Evolutionary conservation across 2,888 invertebrate species (phyloP).

Genomic region (Theretra japonica): DNA sequence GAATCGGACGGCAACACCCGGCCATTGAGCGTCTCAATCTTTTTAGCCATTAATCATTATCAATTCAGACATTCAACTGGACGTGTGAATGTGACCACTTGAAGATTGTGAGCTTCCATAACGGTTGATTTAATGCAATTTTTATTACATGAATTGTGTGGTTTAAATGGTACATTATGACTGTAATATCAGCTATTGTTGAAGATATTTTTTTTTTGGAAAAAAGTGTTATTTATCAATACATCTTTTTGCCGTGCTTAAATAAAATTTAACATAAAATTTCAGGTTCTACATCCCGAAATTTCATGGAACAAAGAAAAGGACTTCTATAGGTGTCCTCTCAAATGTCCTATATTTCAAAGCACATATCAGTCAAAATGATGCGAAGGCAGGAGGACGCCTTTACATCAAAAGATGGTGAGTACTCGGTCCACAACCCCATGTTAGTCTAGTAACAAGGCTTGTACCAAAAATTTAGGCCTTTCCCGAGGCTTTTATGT

Average conservation of each 20-base stretch:
- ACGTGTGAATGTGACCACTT: conserved; percentile 11
- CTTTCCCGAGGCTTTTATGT: conserved; percentile 17
- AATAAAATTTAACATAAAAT: too few relatives aligned
- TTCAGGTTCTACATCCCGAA: too few relatives aligned
- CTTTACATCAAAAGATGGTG: conserved; percentile 18
- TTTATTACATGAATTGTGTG: neutral
- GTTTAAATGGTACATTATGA: too few relatives aligned
- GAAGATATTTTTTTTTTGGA: too few relatives aligned
- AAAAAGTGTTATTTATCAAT: too few relatives aligned
- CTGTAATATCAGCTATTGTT: too few relatives aligned
- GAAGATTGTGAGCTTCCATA: neutral
- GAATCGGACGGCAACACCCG: neutral
- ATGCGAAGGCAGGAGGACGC: neutral
- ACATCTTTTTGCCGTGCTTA: too few relatives aligned
- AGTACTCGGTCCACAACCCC: conserved; percentile 3
- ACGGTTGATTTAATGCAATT: neutral
- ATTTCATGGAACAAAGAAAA: too few relatives aligned
- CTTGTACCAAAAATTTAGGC: conserved; percentile 15
- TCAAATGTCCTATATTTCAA: neutral
- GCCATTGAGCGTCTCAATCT: conserved; percentile 27
- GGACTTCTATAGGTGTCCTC: neutral
- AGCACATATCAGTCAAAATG: neutral
- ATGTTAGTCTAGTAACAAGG: conserved; percentile 16
- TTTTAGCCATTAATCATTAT: conserved; percentile 34
- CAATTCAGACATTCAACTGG: neutral